Evolutionary conservation across 1,140 invertebrate species (phyloP).

Genomic region (fruit fly (Drosophila melanogaster)): Release_6_plus_ISO1_MT NT_033777.3:5191501-5192000

Average conservation of each 20-base stretch:
- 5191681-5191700: no score
- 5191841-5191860: conserved; percentile 36
- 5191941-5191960: conserved; percentile 47
- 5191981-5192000: conserved; percentile 76
- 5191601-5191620: conserved; percentile 14
- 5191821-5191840: background rate
- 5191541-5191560: conserved; percentile 26
- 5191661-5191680: no score
- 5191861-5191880: conserved; percentile 46
- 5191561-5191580: conserved; percentile 31
- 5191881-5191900: background rate
- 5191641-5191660: background rate
- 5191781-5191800: background rate
- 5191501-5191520: conserved; percentile 1
- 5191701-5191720: no score
- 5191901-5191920: background rate
- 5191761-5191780: background rate
- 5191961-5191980: conserved; percentile 58
- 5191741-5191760: no score
- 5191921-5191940: background rate
- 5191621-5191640: conserved; percentile 1
- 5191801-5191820: background rate
- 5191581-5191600: conserved; percentile 22
- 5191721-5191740: no score
- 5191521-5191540: conserved; percentile 38